A percentile compares a stretch with the other conserved stretches of the same genome.
Evolutionary conservation across 2,797 vertebrate genomes (phyloP).

Genomic region (Arctocebus calabarensis): DNA sequence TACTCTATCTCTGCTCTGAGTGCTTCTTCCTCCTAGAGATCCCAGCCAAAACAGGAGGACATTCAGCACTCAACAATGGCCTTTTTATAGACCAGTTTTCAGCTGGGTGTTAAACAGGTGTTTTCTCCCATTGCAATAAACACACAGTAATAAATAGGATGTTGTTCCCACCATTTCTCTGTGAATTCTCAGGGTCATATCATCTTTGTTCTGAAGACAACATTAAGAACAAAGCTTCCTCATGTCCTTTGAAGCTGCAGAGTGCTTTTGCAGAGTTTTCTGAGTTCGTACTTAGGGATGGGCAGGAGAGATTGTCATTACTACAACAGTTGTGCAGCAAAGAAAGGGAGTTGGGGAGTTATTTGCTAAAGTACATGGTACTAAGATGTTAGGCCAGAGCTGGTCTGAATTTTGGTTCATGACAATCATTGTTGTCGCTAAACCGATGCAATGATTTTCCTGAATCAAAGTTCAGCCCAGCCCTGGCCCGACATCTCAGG

Average conservation of each 20-base stretch:
- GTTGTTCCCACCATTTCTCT: not conserved
- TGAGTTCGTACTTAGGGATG: not conserved
- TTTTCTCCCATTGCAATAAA: conserved; percentile 21
- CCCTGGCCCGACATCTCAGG: no score
- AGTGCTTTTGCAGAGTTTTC: not conserved
- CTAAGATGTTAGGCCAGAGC: not conserved
- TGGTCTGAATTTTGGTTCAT: not conserved
- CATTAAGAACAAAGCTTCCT: not conserved
- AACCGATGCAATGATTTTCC: no score
- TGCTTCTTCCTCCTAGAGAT: not conserved
- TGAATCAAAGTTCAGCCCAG: no score
- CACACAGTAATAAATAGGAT: not conserved
- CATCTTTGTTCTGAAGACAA: not conserved
- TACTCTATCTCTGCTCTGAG: not conserved
- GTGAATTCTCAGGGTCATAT: not conserved
- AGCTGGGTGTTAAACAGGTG: not conserved
- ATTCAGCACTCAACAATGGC: not conserved
- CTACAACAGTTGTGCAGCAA: not conserved
- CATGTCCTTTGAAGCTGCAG: not conserved
- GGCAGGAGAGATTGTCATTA: not conserved
- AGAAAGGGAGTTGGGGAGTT: not conserved
- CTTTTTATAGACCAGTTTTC: conserved; percentile 18
- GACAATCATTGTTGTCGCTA: no score
- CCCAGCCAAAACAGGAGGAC: not conserved
- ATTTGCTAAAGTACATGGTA: not conserved